Evolutionary conservation across 2,888 invertebrate species (phyloP), one percentile per base, ranked within the genome.

Genomic region (Druceiella hillmani): DNA sequence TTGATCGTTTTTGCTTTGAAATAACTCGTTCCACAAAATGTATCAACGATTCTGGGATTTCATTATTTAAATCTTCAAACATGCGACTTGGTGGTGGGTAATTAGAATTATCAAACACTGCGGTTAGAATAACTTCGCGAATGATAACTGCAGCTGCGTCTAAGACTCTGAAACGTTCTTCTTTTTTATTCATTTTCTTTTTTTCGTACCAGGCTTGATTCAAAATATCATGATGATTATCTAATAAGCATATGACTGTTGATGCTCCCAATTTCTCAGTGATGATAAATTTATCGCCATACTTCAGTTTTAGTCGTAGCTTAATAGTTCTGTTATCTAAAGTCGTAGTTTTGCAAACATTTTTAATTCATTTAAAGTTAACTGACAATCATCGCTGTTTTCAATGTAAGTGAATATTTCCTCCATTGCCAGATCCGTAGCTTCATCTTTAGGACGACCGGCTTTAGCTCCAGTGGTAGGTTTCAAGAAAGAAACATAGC

Each of bases 211-310:
- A 52, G 22, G 47, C 45, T 52, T 51, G 44, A 41, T 34, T 45
- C 12, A 48, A 39, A 40, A 48, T 43, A 26, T 46, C 38, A 38
- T 45, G 40, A 31, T 44, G 39, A 42, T 39, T 45, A 36, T 44
- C 41, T 10, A 36, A 12, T 29, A 46, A 44, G 36, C 45, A 48
- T 41, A 47, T 41, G 28, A 45, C 41, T 38, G 42, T 44, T 45
- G 15, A 45, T 38, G 33, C 20, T 43, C 40, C 46, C 15, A 24
- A 33, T 43, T 47, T 45, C 38, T 48, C 47, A 39, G 50, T 50
- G 36, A 57, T 53, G 50, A 55, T 52, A 50, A 56, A 17, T 53
- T 47, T 54, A 48, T 50, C 43, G 38, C 54, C 53, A 55, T 54
- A 52, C 46, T 51, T 52, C 26, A 51, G 9, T 42, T 55, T 54